phyloP scores from a whole-genome alignment of 2,797 vertebrate genomes.

The Hyperoplus lanceolatus region DNA sequence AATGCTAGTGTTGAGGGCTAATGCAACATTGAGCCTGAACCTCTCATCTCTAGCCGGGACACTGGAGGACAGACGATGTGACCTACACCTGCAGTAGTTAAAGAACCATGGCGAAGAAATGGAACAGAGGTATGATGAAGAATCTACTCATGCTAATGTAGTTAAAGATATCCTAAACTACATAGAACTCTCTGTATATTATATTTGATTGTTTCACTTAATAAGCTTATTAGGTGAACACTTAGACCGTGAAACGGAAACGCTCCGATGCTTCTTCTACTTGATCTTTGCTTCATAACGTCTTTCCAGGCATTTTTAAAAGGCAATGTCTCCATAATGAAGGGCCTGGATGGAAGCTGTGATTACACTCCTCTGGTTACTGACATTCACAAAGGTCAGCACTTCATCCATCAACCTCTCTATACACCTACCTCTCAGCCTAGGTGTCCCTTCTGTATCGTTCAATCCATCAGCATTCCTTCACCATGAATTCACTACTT shows the following conservation, averaged over 20 bases:
- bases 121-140: no score
- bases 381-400: constrained; percentile 68
- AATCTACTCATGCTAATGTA: no score
- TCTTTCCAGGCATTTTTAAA: constrained; percentile 32
- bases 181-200: no score
- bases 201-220: no score
- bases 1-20: no score
- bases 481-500: not conserved
- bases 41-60: no score
- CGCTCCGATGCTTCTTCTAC: constrained; percentile 10
- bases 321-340: constrained; percentile 50
- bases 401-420: constrained; percentile 54
- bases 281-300: constrained; percentile 34
- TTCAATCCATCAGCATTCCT: constrained; percentile 29
- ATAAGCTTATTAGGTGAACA: not conserved
- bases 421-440: constrained; percentile 42
- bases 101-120: no score
- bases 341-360: constrained; percentile 30
- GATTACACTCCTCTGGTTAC: constrained; percentile 36
- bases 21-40: no score
- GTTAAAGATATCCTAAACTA: no score
- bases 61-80: no score
- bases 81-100: no score
- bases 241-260: constrained; percentile 15
- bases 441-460: constrained; percentile 26